Evolutionary conservation across 1,140 invertebrate species (phyloP), one percentile per base, ranked within the genome.

Genomic region (Campoletis sonorensis): DNA sequence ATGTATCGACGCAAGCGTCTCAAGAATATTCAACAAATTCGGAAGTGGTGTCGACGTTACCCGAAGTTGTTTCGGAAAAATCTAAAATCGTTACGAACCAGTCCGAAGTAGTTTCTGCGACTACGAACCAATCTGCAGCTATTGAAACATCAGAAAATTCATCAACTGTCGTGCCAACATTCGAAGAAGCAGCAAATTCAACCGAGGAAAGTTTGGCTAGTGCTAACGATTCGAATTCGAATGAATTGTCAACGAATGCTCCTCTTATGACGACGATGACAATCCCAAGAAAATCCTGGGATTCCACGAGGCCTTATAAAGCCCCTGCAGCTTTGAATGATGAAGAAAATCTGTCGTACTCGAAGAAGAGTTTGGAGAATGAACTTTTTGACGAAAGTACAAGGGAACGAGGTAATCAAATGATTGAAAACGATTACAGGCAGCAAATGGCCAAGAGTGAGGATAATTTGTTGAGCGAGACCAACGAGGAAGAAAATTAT

Each of bases 301-400:
- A 84, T 51, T 80, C 79, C 1, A 76, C 76, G 1, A 82, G 81
- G 45, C 71, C 51, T 18, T 82, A 81, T 27, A 73, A 45, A 8
- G 79, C 71, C 27, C 72, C 81, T 68, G 75, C 80, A 27, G 72
- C 75, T 16, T 82, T 54, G 81, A 87, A 87, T 84, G 85, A 83
- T 79, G 67, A 40, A 15, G 80, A 84, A 27, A 37, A 49, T 16
- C 73, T 67, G 13, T 79, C 77, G 26, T 40, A 37, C 18, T 18
- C 13, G 11, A 15, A 40, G 23, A 54, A 71, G 8, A 23, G 2
- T 4, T 37, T 68, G 0, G 70, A 85, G 0, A 78, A 82, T 5
- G 21, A 58, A 10, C 79, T 49, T 1, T 16, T 78, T 1, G 79
- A 79, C 0, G 81, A 86, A 3, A 68, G 84, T 4, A 18, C 11